Evolutionary conservation across 2,888 invertebrate species (phyloP).

Genomic region (Agrochola circellaris): DNA sequence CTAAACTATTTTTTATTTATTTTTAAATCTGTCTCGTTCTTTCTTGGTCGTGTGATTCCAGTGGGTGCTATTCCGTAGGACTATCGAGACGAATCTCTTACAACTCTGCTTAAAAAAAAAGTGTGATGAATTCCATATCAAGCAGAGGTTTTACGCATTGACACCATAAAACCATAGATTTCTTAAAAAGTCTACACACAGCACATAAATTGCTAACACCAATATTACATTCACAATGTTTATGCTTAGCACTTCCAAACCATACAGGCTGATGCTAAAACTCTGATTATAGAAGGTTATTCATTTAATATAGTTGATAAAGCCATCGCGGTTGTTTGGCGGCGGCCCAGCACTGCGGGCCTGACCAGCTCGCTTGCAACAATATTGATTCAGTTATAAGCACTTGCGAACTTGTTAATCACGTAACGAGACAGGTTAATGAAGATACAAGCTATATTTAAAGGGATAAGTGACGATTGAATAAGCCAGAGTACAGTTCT

Average conservation of each 20-base stretch:
- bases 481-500: background rate
- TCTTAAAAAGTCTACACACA: background rate
- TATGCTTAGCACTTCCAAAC: background rate
- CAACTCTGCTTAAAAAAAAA: background rate
- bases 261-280: slow-evolving; percentile 5
- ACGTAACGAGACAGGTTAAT: slow-evolving; percentile 9
- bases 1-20: background rate
- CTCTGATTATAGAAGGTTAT: slow-evolving; percentile 14
- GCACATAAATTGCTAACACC: background rate
- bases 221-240: slow-evolving; percentile 1
- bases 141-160: background rate
- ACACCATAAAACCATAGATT: background rate
- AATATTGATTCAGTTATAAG: slow-evolving; percentile 48
- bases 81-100: background rate
- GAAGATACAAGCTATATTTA: background rate
- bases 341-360: slow-evolving; percentile 33
- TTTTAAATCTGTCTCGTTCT: no score
- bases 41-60: background rate
- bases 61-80: background rate
- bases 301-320: slow-evolving; percentile 34
- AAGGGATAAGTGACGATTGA: background rate
- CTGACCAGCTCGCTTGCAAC: slow-evolving; percentile 10
- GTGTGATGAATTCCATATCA: background rate
- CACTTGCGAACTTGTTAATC: slow-evolving; percentile 39
- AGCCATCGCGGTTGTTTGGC: slow-evolving; percentile 34